Percentiles rank a stretch among this genome's conserved stretches.
phyloP scores from a whole-genome alignment of 2,797 vertebrate genomes.

The Pseudochaenichthys georgianus region DNA sequence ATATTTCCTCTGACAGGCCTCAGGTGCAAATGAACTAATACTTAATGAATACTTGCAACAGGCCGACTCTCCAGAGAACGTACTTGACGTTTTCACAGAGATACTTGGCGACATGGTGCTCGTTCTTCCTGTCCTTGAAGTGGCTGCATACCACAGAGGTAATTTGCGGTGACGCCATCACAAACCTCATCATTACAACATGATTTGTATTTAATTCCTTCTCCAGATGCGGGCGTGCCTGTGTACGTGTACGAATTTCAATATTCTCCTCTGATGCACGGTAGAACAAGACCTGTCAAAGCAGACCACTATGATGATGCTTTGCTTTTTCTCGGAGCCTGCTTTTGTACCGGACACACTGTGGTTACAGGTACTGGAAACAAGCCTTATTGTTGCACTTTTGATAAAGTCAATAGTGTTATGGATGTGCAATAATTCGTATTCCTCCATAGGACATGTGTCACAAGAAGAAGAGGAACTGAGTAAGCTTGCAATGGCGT shows the following conservation, averaged over 20 bases:
- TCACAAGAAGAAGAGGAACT: conserved; percentile 79
- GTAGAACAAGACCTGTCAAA: conserved; percentile 75
- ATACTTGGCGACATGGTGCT: conserved; percentile 75
- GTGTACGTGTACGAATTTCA: conserved; percentile 87
- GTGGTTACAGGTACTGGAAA: conserved; percentile 38
- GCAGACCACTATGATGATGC: conserved; percentile 77
- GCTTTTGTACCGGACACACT: conserved; percentile 59
- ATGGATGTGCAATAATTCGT: background rate
- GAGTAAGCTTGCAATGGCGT: conserved; percentile 81
- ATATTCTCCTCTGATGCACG: conserved; percentile 57
- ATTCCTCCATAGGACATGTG: conserved; percentile 42
- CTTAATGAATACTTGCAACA: conserved; percentile 71
- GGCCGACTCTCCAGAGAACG: conserved; percentile 53
- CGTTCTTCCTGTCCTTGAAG: conserved; percentile 66
- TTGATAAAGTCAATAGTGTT: conserved; percentile 38
- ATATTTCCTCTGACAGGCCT: conserved; percentile 25
- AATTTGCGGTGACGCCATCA: background rate
- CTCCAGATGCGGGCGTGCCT: conserved; percentile 78
- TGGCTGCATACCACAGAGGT: conserved; percentile 79
- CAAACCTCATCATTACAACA: background rate
- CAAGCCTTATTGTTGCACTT: conserved; percentile 3
- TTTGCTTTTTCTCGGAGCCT: conserved; percentile 71
- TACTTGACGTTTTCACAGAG: conserved; percentile 76
- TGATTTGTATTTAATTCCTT: background rate
- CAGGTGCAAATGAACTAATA: conserved; percentile 43